Evolutionary conservation across 2,113 vertebrate species (phyloP).

Genomic region (Pogona vitticeps): DNA sequence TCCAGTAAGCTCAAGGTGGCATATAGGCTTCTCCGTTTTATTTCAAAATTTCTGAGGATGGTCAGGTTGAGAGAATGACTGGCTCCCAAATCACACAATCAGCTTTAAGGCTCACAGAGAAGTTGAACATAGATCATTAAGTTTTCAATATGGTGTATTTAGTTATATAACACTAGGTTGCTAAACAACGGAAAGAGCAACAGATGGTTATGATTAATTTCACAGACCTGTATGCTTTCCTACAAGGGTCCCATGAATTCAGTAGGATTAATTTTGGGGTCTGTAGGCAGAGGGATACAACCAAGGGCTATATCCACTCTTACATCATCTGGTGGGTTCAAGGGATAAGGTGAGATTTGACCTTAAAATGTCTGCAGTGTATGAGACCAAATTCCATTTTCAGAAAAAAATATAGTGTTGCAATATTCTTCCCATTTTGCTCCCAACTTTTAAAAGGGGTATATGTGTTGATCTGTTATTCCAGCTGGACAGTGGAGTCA

Average conservation of each 20-base stretch:
- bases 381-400: background rate
- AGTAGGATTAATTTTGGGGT: background rate
- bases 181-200: constrained; percentile 95
- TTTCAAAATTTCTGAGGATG: no score
- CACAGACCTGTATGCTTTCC: background rate
- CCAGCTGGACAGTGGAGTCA: background rate
- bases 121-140: no score
- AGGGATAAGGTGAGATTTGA: background rate
- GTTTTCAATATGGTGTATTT: no score
- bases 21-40: no score
- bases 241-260: background rate
- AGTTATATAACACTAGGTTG: constrained; percentile 78
- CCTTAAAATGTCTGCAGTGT: background rate
- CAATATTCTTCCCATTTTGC: background rate
- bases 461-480: background rate
- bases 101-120: no score
- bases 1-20: no score
- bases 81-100: no score
- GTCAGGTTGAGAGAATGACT: no score
- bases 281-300: background rate
- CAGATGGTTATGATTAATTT: constrained; percentile 89
- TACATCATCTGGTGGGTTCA: background rate
- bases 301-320: background rate
- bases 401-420: background rate
- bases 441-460: background rate